Base-by-base conservation (phyloP, 2,113 vertebrate species). In the Ginglymostoma cirratum region DNA sequence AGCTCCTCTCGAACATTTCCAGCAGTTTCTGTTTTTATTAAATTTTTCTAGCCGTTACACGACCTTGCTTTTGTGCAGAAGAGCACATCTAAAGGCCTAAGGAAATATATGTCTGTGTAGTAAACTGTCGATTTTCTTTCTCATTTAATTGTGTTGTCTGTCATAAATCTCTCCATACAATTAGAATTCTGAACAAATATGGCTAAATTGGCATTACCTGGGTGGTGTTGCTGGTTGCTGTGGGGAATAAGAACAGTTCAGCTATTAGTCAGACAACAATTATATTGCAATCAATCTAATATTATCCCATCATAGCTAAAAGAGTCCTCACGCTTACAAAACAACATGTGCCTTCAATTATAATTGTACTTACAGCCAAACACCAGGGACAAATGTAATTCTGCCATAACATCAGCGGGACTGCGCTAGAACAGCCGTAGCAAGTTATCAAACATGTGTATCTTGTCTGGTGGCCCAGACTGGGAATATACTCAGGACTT, bases 231-330 rank as follows among this genome's bases (percentile, higher is more conserved):
- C 4, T 34, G 94, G 67, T 52, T 69, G 94, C 94, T 95, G 94
- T 95, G 42, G 69, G 45, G 10, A 72, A 95, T 69, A 52, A 94
- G 12, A 95, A 76, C 23, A 95, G n/a, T 95, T 95, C 23, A 95
- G 45, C 23, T 70, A 30, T 95, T 72, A 72, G 38, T 76, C 17
- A 95, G 45, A 45, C 38, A 42, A 27, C n/a, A 45, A 48, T 70
- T 70, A 70, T 42, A 70, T 30, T 70, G 24, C 12, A 67, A 94
- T 2, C 12, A 38, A 94, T 69, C 45, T 15, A 70, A 38, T 17
- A 61, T 65, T 65, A 90, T n/a, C 48, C 48, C 27, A n/a, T 34
- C n/a, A 83, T 90, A 61, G 12, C 55, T 65, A 21, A 65, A 92
- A 19, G 87, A 15, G 14, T 65, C 27, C 15, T 19, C 34, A 65